Evolutionary conservation across 2,888 invertebrate genomes (phyloP).

Genomic region (Zhuqinia jingwanae): DNA sequence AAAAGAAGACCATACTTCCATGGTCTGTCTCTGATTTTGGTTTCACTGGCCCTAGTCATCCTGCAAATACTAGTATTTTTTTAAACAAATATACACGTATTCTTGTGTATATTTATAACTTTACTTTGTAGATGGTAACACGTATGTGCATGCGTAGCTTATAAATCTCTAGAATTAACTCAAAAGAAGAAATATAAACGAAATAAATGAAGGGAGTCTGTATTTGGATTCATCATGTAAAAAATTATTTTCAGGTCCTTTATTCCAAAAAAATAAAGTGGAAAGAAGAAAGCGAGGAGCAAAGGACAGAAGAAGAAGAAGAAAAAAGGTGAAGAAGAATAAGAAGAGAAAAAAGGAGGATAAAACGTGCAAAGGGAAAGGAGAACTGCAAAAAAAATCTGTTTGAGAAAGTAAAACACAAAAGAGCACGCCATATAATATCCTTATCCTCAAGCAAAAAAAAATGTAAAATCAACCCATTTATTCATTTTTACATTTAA

Average conservation of each 20-base stretch:
- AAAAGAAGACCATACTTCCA: constrained; percentile 5
- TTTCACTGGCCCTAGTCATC: background rate
- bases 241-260: constrained; percentile 6
- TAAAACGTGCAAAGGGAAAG: background rate
- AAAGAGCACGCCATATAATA: background rate
- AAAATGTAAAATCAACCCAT: background rate
- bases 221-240: background rate
- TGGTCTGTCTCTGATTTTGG: background rate
- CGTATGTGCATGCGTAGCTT: background rate
- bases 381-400: background rate
- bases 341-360: background rate
- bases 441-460: background rate
- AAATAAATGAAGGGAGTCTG: background rate
- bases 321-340: too few species aligned
- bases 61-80: too few species aligned
- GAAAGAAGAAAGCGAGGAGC: background rate
- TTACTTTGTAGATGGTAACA: too few species aligned
- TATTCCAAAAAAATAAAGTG: background rate
- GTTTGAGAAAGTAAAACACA: background rate
- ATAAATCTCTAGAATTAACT: background rate
- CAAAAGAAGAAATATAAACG: background rate
- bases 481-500: constrained; percentile 31
- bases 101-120: too few species aligned
- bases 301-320: too few species aligned
- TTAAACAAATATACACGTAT: too few species aligned